A percentile compares a stretch with the other conserved stretches of the same genome.
Conservation (phyloP, 1,140 invertebrate genomes). For the Cydia strobilella region DNA sequence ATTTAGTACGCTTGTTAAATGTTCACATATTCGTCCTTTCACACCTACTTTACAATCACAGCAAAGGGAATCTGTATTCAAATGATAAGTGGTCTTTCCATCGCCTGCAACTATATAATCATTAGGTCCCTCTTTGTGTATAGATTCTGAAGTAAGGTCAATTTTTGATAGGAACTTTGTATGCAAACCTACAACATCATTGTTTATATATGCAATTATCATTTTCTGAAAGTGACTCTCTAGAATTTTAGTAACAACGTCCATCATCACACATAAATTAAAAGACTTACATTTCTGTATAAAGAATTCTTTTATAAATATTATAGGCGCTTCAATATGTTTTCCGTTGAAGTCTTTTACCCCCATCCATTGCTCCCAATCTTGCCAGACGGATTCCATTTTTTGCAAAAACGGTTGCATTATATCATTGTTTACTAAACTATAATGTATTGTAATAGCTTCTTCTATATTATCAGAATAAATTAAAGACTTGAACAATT, state of each 20-base stretch:
- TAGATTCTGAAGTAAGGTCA: neutral
- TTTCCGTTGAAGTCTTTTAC: neutral
- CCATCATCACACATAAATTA: constrained; percentile 35
- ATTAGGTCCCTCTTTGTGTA: constrained; percentile 5
- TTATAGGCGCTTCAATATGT: constrained; percentile 27
- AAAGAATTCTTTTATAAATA: constrained; percentile 38
- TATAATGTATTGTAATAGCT: constrained; percentile 25
- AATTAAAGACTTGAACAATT: constrained; percentile 21
- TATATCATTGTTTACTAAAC: constrained; percentile 25
- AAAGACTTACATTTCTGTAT: constrained; percentile 37
- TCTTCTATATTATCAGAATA: constrained; percentile 12
- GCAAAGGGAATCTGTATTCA: constrained; percentile 38
- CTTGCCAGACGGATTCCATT: constrained; percentile 32
- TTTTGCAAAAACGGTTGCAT: constrained; percentile 11
- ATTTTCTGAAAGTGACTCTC: constrained; percentile 30
- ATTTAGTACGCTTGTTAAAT: constrained; percentile 34
- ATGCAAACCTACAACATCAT: neutral
- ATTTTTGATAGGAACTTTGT: constrained; percentile 31
- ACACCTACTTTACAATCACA: constrained; percentile 36
- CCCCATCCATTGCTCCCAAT: constrained; percentile 24
- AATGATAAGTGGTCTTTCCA: constrained; percentile 17
- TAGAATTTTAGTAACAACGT: constrained; percentile 38
- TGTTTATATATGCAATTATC: neutral
- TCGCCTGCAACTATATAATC: constrained; percentile 32
- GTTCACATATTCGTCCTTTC: constrained; percentile 36